Base-by-base conservation (phyloP, 2,888 invertebrate species). In the Amphipyra tragopoginis region DNA sequence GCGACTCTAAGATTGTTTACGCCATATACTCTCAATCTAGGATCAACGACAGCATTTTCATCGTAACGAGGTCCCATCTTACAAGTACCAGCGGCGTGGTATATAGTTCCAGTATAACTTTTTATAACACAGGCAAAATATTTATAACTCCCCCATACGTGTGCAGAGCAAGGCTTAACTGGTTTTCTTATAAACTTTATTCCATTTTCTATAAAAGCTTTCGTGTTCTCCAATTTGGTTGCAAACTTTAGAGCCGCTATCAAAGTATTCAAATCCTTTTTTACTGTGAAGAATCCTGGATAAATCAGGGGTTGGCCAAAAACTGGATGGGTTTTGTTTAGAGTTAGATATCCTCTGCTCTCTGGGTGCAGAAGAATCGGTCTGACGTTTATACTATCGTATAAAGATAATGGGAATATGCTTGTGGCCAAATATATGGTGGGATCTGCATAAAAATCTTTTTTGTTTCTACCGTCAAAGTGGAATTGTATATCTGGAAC, bases 261-360 rank as follows among this genome's bases (percentile, higher is more conserved):
- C 75, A 97, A 92, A 15, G 95, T 93, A 38, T 95, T 88, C 3
- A 96, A 81, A 84, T 97, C 97, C 11, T 95, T 92, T 77, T 95
- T 89, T n/a, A 94, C 92, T 5, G 95, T 95, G 62, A 96, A 96
- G 54, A 96, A 96, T 76, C 96, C 96, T 0, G 98, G 96, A 80
- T 96, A 96, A 66, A 98, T 96, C 52, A 96, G 82, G 0, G 98
- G 98, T 63, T 95, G 94, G 0, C 97, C 96, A 79, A 95, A 95
- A 42, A 86, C 91, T 0, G 98, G 98, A 91, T 98, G 95, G 0
- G 96, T 95, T 42, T 92, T 93, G 80, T 96, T 96, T 10, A 98
- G 87, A 58, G 90, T 88, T 5, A 97, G 77, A 53, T 90, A 93
- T 0, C 97, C 97, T 80, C 96, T 91, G 69, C 96, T 97, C 73